A percentile compares a stretch with the other conserved stretches of the same genome.
Conservation (phyloP, 2,797 vertebrate genomes). For the Chelidonichthys spinosus region DNA sequence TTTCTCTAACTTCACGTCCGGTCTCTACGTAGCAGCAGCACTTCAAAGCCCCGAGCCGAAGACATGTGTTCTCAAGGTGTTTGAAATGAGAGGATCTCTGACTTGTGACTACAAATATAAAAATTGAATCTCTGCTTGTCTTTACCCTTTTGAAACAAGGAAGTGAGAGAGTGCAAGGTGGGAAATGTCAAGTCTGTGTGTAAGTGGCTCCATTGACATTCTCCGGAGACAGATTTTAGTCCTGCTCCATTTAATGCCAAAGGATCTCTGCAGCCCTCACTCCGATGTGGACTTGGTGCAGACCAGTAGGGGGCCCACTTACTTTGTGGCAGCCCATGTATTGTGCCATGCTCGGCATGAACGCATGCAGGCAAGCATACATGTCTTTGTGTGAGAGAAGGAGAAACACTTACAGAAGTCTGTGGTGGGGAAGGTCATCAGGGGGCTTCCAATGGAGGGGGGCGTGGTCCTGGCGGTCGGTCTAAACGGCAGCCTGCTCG, state of each 20-base stretch:
- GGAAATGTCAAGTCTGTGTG: conserved; percentile 76
- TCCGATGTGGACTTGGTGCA: background rate
- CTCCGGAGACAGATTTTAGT: conserved; percentile 77
- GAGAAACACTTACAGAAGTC: conserved; percentile 77
- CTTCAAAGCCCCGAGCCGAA: conserved; percentile 30
- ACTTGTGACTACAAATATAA: conserved; percentile 59
- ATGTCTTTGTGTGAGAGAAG: conserved; percentile 19
- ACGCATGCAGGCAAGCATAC: conserved; percentile 8
- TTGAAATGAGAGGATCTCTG: conserved; percentile 58
- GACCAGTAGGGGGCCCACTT: conserved; percentile 78
- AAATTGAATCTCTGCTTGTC: conserved; percentile 64
- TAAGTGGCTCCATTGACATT: conserved; percentile 77
- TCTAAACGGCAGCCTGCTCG: conserved; percentile 47
- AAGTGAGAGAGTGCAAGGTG: conserved; percentile 51
- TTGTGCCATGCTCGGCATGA: conserved; percentile 30
- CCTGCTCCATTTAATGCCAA: conserved; percentile 76
- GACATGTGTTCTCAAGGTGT: conserved; percentile 43
- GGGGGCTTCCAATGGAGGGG: conserved; percentile 50
- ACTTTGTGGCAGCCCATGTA: conserved; percentile 62
- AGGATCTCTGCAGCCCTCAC: conserved; percentile 59
- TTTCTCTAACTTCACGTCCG: conserved; percentile 3
- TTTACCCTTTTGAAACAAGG: conserved; percentile 61
- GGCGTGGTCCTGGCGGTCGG: conserved; percentile 56
- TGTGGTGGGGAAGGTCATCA: conserved; percentile 28
- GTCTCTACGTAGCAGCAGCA: conserved; percentile 3